Evolutionary conservation across 2,888 invertebrate genomes (phyloP).

Genomic region (Zelleria hepariella): DNA sequence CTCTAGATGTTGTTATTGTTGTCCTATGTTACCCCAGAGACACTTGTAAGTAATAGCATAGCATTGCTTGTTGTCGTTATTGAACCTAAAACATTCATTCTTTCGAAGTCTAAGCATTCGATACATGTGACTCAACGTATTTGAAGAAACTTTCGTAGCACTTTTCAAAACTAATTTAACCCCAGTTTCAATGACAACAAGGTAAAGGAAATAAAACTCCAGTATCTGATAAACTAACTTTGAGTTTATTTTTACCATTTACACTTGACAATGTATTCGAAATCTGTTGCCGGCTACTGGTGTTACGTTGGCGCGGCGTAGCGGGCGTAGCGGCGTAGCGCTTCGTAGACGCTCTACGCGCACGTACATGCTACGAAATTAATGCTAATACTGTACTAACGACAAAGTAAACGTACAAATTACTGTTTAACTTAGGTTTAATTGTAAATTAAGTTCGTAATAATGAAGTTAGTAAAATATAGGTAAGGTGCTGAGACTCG

Average conservation of each 20-base stretch:
- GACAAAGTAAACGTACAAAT: background rate
- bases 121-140: background rate
- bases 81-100: no score
- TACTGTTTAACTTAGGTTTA: background rate
- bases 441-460: background rate
- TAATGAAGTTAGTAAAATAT: no score
- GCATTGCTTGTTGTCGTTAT: no score
- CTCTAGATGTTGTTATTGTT: no score
- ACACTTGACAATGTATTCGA: slow-evolving; percentile 74
- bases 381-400: background rate
- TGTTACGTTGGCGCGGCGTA: slow-evolving; percentile 27
- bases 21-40: no score
- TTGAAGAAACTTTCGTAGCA: background rate
- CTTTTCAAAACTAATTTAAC: background rate
- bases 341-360: slow-evolving; percentile 34
- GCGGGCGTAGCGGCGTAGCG: slow-evolving; percentile 52
- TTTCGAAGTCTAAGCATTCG: no score
- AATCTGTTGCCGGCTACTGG: slow-evolving; percentile 69
- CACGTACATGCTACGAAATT: slow-evolving; percentile 2
- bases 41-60: no score
- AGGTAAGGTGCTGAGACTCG: background rate
- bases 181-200: slow-evolving; percentile 5
- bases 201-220: slow-evolving; percentile 52
- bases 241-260: slow-evolving; percentile 75
- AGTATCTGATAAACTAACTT: slow-evolving; percentile 73